Percentiles rank a stretch among this genome's conserved stretches.
Evolutionary conservation across 2,797 vertebrate genomes (phyloP).

Genomic region (Lacerta viridis): DNA sequence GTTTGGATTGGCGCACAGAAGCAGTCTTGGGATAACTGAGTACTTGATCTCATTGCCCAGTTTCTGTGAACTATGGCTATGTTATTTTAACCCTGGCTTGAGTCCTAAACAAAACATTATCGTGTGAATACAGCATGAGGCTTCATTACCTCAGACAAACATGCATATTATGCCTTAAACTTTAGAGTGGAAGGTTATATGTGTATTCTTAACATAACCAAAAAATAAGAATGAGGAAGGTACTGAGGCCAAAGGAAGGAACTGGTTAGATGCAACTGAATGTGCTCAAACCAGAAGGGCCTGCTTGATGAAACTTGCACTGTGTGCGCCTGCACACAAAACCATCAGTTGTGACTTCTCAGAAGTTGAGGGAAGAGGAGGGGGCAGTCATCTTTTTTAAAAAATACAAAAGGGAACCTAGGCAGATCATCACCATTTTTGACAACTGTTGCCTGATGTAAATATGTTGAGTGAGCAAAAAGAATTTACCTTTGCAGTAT

Average conservation of each 20-base stretch:
- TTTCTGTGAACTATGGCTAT: background rate
- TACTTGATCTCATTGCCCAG: background rate
- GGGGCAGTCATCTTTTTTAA: background rate
- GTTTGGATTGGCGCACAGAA: background rate
- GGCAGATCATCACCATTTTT: background rate
- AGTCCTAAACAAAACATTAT: background rate
- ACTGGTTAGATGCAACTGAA: background rate
- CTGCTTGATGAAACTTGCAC: background rate
- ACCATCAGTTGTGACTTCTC: background rate
- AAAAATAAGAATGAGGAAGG: slow-evolving; percentile 11
- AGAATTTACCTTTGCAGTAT: background rate
- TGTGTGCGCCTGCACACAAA: background rate
- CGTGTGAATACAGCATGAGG: background rate
- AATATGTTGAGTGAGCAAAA: background rate
- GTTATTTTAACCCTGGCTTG: background rate
- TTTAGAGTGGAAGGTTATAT: slow-evolving; percentile 6
- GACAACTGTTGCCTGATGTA: background rate
- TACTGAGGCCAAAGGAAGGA: slow-evolving; percentile 20
- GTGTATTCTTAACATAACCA: background rate
- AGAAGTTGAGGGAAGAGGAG: background rate
- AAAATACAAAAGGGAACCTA: background rate
- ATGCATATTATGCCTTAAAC: background rate
- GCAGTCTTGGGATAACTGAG: background rate
- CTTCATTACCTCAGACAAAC: background rate
- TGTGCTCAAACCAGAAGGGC: slow-evolving; percentile 17